Evolutionary conservation across 2,888 invertebrate species (phyloP).

Genomic region (Tribolium freemani): DNA sequence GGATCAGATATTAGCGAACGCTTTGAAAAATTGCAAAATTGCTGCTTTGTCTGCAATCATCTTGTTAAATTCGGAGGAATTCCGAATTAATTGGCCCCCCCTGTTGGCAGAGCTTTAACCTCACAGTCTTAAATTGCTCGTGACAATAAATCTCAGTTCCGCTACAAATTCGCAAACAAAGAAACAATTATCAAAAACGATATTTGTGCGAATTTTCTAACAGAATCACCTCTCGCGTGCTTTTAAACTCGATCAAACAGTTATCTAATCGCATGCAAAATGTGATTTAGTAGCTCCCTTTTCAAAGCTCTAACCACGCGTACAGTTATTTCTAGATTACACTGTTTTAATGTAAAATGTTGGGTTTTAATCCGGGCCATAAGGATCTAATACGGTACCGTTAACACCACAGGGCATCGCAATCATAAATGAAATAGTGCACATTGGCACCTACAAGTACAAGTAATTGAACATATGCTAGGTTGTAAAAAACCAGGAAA

Average conservation of each 20-base stretch:
- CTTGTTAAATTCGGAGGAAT: constrained; percentile 12
- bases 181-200: constrained; percentile 1
- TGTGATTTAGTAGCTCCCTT: constrained; percentile 20
- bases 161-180: constrained; percentile 22
- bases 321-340: constrained; percentile 38
- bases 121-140: constrained; percentile 38
- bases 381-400: constrained; percentile 23
- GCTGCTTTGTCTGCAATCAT: background rate
- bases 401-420: constrained; percentile 25
- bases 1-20: background rate
- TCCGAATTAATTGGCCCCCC: constrained; percentile 3
- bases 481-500: constrained; percentile 25
- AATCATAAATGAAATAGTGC: constrained; percentile 33
- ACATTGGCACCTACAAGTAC: constrained; percentile 36
- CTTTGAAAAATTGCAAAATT: constrained; percentile 3
- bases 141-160: constrained; percentile 37
- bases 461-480: constrained; percentile 29
- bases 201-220: constrained; percentile 10
- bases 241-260: constrained; percentile 12
- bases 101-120: constrained; percentile 33
- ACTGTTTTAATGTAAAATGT: constrained; percentile 27
- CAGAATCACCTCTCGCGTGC: background rate
- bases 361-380: constrained; percentile 25
- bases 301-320: constrained; percentile 15
- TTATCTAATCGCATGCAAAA: constrained; percentile 36